Conservation (phyloP, 2,797 vertebrate genomes). For the Myiotriccus ornatus region DNA sequence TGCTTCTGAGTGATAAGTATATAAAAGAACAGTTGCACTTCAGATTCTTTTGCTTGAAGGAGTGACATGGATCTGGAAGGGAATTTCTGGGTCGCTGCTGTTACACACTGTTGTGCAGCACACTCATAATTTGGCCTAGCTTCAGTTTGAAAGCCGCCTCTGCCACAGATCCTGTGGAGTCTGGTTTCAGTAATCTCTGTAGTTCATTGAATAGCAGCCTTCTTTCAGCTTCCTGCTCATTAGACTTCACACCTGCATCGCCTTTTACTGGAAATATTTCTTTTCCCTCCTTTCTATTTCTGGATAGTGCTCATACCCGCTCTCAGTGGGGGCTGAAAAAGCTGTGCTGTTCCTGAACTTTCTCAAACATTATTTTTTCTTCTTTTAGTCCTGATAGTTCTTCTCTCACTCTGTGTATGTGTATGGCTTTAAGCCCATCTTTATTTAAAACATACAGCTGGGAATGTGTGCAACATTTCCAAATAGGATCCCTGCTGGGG, state of each 20-base stretch:
- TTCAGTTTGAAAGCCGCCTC: background rate
- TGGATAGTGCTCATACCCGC: background rate
- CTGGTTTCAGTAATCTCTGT: background rate
- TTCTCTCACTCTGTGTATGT: background rate
- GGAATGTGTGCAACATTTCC: background rate
- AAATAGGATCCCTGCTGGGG: background rate
- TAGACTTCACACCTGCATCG: constrained; percentile 3
- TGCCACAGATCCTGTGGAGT: background rate
- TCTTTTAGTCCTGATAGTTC: background rate
- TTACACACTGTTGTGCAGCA: background rate
- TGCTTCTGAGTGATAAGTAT: background rate
- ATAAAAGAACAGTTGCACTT: background rate
- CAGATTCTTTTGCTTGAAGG: background rate
- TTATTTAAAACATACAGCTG: background rate
- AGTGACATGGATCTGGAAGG: background rate
- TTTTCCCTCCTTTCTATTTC: background rate
- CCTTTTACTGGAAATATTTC: background rate
- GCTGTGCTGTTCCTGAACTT: background rate
- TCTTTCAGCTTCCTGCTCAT: background rate
- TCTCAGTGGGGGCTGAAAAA: background rate
- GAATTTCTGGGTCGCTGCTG: constrained; percentile 27
- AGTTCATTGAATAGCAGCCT: background rate
- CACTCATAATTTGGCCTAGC: background rate
- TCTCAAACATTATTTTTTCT: background rate
- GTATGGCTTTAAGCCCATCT: background rate